These are phyloP conservation scores for Sepioteuthis lessoniana DNA, from an alignment of 2,888 invertebrate genomes.

Conservation along the genomic window DNA sequence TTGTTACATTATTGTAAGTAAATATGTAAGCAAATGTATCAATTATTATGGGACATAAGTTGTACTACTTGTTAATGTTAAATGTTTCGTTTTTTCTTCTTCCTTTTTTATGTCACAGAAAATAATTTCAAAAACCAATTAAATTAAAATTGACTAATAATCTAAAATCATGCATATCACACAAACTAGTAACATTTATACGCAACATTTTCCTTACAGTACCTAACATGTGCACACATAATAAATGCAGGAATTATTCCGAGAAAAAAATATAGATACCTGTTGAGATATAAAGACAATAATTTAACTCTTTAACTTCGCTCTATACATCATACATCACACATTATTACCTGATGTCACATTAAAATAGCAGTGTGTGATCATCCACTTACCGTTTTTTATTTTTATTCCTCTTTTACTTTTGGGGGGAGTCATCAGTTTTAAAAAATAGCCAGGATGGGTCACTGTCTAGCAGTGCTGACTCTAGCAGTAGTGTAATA, in stretches of 20 bases:
- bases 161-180: no score
- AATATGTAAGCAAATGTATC: no score
- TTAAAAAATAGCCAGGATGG: background rate
- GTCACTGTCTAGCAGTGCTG: background rate
- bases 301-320: background rate
- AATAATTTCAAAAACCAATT: no score
- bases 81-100: no score
- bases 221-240: background rate
- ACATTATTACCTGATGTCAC: background rate
- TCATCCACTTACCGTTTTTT: slow-evolving; percentile 1
- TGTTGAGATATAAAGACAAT: background rate
- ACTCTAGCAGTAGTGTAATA: background rate
- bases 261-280: background rate
- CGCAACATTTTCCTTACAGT: background rate
- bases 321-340: no score
- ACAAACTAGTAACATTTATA: no score
- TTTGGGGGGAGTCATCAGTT: background rate
- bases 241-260: background rate
- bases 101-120: no score
- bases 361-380: background rate
- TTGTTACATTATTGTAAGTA: no score
- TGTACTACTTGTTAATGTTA: no score
- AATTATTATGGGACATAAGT: no score
- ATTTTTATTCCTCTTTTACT: background rate
- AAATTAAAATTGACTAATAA: no score